phyloP scores from a whole-genome alignment of 2,113 vertebrate genomes.

The Sigmodon hispidus region DNA sequence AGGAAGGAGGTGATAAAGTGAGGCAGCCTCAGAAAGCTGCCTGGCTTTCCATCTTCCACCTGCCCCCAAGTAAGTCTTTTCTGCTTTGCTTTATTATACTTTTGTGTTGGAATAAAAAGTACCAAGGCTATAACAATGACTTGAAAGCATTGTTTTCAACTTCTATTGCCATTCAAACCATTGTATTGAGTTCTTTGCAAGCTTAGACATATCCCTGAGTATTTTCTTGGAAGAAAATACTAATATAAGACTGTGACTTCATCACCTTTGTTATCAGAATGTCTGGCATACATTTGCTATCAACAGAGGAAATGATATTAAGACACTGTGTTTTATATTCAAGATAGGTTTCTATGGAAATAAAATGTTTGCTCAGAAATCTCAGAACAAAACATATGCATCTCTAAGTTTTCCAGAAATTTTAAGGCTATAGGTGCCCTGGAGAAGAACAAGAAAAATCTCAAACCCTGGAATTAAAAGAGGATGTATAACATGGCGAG shows the following conservation, averaged over 20 bases:
- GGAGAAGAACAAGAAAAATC: not conserved
- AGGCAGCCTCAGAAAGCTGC: rapidly evolving
- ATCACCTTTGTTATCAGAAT: not conserved
- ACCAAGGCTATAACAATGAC: not conserved
- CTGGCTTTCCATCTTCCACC: rapidly evolving
- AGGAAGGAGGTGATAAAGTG: too few species aligned
- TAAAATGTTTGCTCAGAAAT: not conserved
- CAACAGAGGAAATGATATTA: not conserved
- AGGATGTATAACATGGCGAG: not conserved
- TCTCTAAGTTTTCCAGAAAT: not conserved
- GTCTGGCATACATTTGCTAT: not conserved
- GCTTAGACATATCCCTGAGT: not conserved
- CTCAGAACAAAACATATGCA: not conserved
- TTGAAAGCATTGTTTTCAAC: not conserved
- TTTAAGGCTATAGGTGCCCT: not conserved
- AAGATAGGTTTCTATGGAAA: not conserved
- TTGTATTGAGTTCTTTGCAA: not conserved
- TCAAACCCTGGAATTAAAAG: not conserved
- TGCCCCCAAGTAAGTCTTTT: rapidly evolving
- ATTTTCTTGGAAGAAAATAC: not conserved
- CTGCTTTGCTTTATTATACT: not conserved
- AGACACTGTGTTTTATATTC: not conserved
- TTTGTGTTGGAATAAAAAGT: not conserved
- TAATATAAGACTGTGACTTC: not conserved
- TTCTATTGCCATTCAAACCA: not conserved